Percentiles rank a stretch among this genome's conserved stretches.
These are phyloP conservation scores for Melanerpes aurifrons DNA, from an alignment of 2,113 vertebrate species.

Conservation along the genomic window DNA sequence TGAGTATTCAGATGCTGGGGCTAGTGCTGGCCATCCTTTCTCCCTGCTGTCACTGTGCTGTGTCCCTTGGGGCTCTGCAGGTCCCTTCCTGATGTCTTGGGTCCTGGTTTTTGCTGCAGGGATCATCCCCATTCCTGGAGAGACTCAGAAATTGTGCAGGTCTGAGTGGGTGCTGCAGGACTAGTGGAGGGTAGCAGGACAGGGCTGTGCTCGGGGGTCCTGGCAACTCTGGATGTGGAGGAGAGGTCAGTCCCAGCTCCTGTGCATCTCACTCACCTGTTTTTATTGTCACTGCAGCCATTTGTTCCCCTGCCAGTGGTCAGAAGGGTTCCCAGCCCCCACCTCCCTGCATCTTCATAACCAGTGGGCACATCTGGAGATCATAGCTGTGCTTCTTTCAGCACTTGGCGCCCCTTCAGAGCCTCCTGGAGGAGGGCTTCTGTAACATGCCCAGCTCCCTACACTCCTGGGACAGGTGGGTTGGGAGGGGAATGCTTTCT, in stretches of 20 bases:
- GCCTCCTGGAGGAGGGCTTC: not conserved
- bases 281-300: not conserved
- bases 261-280: not conserved
- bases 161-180: not conserved
- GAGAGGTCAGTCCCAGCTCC: not conserved
- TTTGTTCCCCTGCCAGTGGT: not conserved
- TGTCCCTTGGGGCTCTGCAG: fast-evolving
- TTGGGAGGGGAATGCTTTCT: not conserved
- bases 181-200: fast-evolving
- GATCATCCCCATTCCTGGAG: not conserved
- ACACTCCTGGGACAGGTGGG: fast-evolving
- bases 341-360: fast-evolving
- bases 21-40: not conserved
- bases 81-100: fast-evolving
- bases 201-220: not conserved
- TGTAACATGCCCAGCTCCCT: not conserved
- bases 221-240: not conserved
- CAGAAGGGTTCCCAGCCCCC: not conserved
- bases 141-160: not conserved
- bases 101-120: not conserved
- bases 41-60: not conserved
- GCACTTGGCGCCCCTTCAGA: not conserved
- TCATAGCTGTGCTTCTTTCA: not conserved
- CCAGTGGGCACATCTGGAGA: not conserved
- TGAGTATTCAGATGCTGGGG: not conserved